Percentiles rank a stretch among this genome's conserved stretches.
phyloP scores from a whole-genome alignment of 2,888 invertebrate genomes.

The Biston stratarius region DNA sequence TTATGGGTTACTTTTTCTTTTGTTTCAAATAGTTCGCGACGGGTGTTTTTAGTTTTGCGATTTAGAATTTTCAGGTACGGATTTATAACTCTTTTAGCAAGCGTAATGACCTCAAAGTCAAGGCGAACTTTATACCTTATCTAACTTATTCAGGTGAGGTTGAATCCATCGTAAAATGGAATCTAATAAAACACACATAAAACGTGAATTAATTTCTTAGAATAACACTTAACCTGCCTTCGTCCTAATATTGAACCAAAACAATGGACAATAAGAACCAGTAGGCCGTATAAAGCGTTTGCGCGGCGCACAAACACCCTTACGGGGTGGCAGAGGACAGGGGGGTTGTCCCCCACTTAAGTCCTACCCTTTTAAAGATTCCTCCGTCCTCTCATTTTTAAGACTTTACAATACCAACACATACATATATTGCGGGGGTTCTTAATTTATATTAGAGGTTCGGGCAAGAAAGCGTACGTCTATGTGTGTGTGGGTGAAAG shows the following conservation, averaged over 20 bases:
- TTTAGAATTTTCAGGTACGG: slow-evolving; percentile 16
- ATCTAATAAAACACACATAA: slow-evolving; percentile 44
- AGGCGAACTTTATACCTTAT: slow-evolving; percentile 23
- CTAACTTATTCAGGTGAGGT: slow-evolving; percentile 31
- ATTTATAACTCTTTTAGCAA: slow-evolving; percentile 27
- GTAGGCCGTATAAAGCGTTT: slow-evolving; percentile 81
- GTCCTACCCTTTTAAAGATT: slow-evolving; percentile 86
- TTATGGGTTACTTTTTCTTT: slow-evolving; percentile 33
- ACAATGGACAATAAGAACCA: slow-evolving; percentile 80
- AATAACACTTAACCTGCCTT: slow-evolving; percentile 80
- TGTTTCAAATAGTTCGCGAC: slow-evolving; percentile 40
- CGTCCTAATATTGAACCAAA: slow-evolving; percentile 80
- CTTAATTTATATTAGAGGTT: slow-evolving; percentile 74
- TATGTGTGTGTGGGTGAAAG: slow-evolving; percentile 60
- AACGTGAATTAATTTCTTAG: slow-evolving; percentile 61
- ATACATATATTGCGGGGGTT: slow-evolving; percentile 70
- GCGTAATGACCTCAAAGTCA: slow-evolving; percentile 20
- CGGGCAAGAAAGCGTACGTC: slow-evolving; percentile 49
- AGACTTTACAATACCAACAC: slow-evolving; percentile 85
- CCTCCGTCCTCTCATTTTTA: slow-evolving; percentile 85
- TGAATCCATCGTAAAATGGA: slow-evolving; percentile 37
- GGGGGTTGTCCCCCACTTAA: slow-evolving; percentile 74
- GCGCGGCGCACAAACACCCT: slow-evolving; percentile 64
- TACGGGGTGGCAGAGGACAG: slow-evolving; percentile 58
- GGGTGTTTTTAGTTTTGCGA: slow-evolving; percentile 6